Percentiles rank a stretch among this genome's conserved stretches.
Conservation (phyloP, 2,113 vertebrate species). For the Bagarius yarrelli region DNA sequence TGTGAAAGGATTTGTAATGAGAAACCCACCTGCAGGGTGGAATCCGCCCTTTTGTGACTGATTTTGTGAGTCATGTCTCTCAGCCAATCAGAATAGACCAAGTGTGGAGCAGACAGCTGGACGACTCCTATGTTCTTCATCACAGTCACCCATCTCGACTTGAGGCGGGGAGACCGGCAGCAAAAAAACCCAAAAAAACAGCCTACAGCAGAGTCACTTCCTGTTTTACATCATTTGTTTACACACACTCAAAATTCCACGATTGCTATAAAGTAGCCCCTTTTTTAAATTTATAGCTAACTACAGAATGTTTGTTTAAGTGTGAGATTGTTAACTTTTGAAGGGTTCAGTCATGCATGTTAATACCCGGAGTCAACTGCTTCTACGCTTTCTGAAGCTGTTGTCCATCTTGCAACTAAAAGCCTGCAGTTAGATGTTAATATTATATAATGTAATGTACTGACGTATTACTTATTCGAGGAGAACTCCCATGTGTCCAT, state of each 20-base stretch:
- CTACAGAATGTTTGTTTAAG: background rate
- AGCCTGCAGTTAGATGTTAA: background rate
- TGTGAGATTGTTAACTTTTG: background rate
- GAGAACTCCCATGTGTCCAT: background rate
- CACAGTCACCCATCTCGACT: conserved; percentile 9
- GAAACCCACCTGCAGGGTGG: conserved; percentile 36
- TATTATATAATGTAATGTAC: background rate
- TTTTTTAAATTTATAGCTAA: background rate
- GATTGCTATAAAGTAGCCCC: background rate
- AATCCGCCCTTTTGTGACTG: background rate
- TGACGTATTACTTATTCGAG: background rate
- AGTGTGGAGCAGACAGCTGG: background rate
- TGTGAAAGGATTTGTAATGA: conserved; percentile 46
- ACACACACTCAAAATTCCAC: background rate
- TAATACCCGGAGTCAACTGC: conserved; percentile 27
- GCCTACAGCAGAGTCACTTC: background rate
- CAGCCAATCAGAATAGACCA: conserved; percentile 21
- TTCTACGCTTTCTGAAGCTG: conserved; percentile 7
- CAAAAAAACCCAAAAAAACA: background rate
- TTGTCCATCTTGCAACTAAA: conserved; percentile 11
- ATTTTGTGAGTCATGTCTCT: conserved; percentile 12
- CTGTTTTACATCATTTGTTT: background rate
- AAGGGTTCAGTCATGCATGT: background rate
- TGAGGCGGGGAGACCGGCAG: background rate
- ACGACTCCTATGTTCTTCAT: background rate